Evolutionary conservation across 2,113 vertebrate species (phyloP), one percentile per base, ranked within the genome.

Genomic region (Syrmaticus mikado): DNA sequence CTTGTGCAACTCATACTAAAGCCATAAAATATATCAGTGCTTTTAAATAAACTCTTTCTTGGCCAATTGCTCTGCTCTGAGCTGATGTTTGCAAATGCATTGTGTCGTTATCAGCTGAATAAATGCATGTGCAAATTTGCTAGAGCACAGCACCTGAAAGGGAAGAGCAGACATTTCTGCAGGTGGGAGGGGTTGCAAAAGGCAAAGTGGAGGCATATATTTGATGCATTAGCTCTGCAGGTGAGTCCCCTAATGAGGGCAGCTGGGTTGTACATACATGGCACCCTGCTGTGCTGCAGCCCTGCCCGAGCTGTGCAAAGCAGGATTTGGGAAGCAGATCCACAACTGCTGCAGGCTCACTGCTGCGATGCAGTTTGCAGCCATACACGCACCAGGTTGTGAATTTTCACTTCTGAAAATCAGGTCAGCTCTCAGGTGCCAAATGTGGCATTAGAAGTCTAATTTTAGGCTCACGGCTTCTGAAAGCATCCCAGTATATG

Each of bases 381-480:
- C 61, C 85, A n/a, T 40, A 45, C 58, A 25, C n/a, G n/a, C 80
- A 65, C 18, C 52, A 75, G 61, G 57, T 38, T 88, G 75, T 66
- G 85, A 91, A 80, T 83, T 91, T 72, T 76, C 41, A 40, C 48
- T 89, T 83, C 45, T 72, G 58, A 74, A 92, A 94, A 95, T 36
- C 85, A 94, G 82, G 82, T 94, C 82, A 84, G 57, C 36, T 81
- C 70, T 92, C 72, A 79, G 91, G 90, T 92, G 73, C 82, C 87
- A 58, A 67, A 60, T 41, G 70, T 81, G 52, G 43, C 81, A 68
- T 87, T 72, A 61, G 4, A 83, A 78, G 76, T 83, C 93, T 97
- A 87, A 94, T 83, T 94, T 95, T 90, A 94, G 93, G 82, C 40
- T 78, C 40, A 46, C 74, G 81, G 79, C 91, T 88, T 55, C 85